Base-by-base conservation (phyloP, 2,113 vertebrate genomes). In the Xyrauchen texanus region DNA sequence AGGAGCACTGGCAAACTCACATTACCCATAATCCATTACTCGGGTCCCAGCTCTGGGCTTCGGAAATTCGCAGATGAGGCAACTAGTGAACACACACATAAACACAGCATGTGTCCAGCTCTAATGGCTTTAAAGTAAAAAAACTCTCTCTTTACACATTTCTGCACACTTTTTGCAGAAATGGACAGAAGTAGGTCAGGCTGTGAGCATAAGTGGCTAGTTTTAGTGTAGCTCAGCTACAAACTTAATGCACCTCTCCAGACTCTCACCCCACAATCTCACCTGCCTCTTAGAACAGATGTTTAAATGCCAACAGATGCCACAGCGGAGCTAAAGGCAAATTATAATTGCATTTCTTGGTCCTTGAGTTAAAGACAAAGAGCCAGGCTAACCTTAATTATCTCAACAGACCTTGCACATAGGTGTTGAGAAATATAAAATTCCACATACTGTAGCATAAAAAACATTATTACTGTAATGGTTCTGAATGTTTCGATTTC, bases 101-200 rank as follows among this genome's bases (percentile, higher is more conserved):
- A 2, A 68, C 82, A 73, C 49, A 73, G 62, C 15, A 57, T 15
- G 78, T 73, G 78, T 63, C 67, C 64, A 16, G 15, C 53, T 46
- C 67, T 78, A 63, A 53, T 70, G 68, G 47, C 67, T 70, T 63
- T 71, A 52, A 78, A 62, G n/a, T 12, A 60, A 58, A 47, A 58
- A 66, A 64, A 16, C 49, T 46, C 5, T 45, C 16, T 66, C n/a
- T 79, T n/a, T 63, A 46, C 9, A n/a, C 55, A 34, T 16, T 4
- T 42, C 67, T 73, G 12, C 49, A 64, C 64, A 64, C 34, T 42
- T 67, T 34, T 42, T 45, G 12, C 21, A 7, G n/a, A 62, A 65
- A 11, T 34, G 44, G 60, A 55, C 69, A 66, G 78, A 80, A 80
- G 70, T 80, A 74, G 78, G 78, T 66, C 78, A 80, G 3, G 16